Conservation (phyloP, 2,797 vertebrate genomes). For the Argentina silus region DNA sequence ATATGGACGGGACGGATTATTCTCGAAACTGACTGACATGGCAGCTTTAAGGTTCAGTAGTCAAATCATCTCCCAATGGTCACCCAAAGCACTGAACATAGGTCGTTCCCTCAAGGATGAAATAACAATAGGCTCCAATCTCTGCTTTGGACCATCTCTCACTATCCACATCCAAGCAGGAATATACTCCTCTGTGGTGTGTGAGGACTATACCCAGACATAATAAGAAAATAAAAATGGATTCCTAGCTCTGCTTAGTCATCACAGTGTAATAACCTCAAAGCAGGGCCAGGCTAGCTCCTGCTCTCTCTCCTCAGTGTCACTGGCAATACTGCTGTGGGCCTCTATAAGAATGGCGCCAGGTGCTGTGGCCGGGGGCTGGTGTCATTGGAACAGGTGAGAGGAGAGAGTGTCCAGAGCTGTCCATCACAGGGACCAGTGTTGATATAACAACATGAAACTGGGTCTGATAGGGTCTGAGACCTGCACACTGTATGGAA, state of each 20-base stretch:
- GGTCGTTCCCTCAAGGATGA: background rate
- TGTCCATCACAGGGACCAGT: background rate
- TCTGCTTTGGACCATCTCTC: too few species aligned
- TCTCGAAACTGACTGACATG: background rate
- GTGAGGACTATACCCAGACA: too few species aligned
- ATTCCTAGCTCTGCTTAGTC: background rate
- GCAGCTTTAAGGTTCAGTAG: background rate
- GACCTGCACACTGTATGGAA: conserved; percentile 20
- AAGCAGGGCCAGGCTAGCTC: background rate
- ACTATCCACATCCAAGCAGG: too few species aligned
- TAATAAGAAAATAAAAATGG: too few species aligned
- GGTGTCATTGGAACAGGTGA: background rate
- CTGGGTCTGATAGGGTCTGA: conserved; percentile 30
- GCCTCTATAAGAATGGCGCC: too few species aligned
- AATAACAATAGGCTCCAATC: background rate
- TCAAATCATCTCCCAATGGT: background rate
- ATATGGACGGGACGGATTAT: background rate
- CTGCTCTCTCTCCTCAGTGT: background rate
- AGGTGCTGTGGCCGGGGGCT: too few species aligned
- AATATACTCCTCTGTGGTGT: too few species aligned
- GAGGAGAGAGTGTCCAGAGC: background rate
- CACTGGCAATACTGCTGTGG: too few species aligned
- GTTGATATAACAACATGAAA: conserved; percentile 38
- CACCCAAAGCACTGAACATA: background rate
- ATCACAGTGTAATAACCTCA: background rate